These are phyloP conservation scores for Lithosia quadra DNA, from an alignment of 2,888 invertebrate genomes.

Conservation along the genomic window DNA sequence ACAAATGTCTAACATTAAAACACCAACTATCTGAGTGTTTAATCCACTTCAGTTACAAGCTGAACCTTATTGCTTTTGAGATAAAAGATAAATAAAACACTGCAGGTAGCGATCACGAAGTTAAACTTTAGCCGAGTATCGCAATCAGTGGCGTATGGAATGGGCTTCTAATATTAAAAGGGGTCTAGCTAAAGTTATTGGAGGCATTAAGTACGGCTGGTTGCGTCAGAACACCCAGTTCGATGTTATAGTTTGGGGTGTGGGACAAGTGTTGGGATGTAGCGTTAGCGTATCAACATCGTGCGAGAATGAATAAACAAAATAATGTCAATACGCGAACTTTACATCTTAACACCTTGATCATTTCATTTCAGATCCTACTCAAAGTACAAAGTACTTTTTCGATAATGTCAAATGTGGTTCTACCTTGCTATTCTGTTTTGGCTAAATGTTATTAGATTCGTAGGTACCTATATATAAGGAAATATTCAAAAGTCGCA, in stretches of 20 bases:
- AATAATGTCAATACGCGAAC: not conserved
- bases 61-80: constrained; percentile 38
- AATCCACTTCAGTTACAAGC: constrained; percentile 18
- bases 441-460: too few relatives aligned
- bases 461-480: too few relatives aligned
- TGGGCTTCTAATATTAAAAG: constrained; percentile 56
- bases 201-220: constrained; percentile 50
- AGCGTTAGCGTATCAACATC: constrained; percentile 18
- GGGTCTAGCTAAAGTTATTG: constrained; percentile 57
- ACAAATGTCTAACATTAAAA: constrained; percentile 12
- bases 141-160: constrained; percentile 40
- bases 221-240: constrained; percentile 60
- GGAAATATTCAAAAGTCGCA: too few relatives aligned
- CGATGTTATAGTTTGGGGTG: constrained; percentile 41
- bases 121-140: constrained; percentile 47
- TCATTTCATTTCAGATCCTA: too few relatives aligned
- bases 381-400: too few relatives aligned
- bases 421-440: too few relatives aligned
- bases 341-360: not conserved
- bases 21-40: constrained; percentile 1
- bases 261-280: constrained; percentile 10
- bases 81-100: constrained; percentile 53
- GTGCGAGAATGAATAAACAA: not conserved
- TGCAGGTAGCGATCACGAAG: constrained; percentile 53
- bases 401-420: too few relatives aligned